phyloP scores from a whole-genome alignment of 2,888 invertebrate species.

The Morpho deidamia region DNA sequence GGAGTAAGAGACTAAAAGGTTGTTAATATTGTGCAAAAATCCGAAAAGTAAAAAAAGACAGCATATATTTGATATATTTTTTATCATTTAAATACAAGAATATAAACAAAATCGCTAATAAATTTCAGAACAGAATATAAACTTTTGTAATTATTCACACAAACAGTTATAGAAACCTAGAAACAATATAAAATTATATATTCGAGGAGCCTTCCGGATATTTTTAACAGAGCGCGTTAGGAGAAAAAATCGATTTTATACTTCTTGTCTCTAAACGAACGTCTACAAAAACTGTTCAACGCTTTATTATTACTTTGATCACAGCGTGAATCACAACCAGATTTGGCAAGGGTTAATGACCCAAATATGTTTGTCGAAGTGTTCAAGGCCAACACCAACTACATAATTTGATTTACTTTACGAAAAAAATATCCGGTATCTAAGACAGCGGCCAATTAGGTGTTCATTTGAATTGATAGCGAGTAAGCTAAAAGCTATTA shows the following conservation, averaged over 20 bases:
- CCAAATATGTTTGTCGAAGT: conserved; percentile 72
- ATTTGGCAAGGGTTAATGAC: conserved; percentile 76
- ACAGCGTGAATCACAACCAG: conserved; percentile 74
- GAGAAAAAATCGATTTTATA: conserved; percentile 26
- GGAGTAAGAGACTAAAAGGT: no score
- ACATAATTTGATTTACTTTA: conserved; percentile 54
- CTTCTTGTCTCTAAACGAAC: conserved; percentile 55
- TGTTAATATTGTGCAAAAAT: no score
- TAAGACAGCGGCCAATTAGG: conserved; percentile 40
- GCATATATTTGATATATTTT: no score
- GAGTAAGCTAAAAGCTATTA: background rate
- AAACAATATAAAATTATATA: background rate
- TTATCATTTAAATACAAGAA: no score
- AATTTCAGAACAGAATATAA: no score
- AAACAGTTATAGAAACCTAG: background rate
- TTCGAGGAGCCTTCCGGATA: conserved; percentile 46
- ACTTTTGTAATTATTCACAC: background rate
- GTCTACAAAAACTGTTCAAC: conserved; percentile 70
- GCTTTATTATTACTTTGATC: conserved; percentile 74
- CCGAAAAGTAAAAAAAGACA: no score
- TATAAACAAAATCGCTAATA: no score
- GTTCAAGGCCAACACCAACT: conserved; percentile 69
- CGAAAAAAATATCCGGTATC: conserved; percentile 58
- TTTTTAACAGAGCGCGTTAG: conserved; percentile 38
- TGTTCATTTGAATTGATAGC: conserved; percentile 10